Evolutionary conservation across 2,113 vertebrate genomes (phyloP), one percentile per base, ranked within the genome.

Genomic region (Cryptotis parvus): DNA sequence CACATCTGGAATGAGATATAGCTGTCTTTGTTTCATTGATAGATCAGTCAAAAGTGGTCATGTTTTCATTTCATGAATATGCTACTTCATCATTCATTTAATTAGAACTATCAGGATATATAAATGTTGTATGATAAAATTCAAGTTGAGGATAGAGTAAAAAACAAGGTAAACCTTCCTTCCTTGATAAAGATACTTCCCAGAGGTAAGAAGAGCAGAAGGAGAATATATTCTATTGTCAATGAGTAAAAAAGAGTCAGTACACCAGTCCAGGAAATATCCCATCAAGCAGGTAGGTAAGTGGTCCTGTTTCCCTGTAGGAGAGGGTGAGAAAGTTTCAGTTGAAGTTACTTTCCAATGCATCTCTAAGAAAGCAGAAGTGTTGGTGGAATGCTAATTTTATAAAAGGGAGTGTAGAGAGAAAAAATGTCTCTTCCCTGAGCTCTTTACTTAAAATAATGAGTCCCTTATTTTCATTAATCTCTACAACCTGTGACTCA

Each of bases 281-380:
- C 4, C 41, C 27, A 4, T 3, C 49, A 2, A 27, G 4, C 1
- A 18, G 8, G 22, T 1, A 15, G 45, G 9, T 35, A n/a, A 66
- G 11, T 24, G 27, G 41, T 52, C 16, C 41, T 22, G 26, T 14
- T 5, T 74, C 66, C 55, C 29, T 11, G 4, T 43, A 43, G 39
- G 31, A 92, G 35, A 61, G 15, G 37, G 29, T 16, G n/a, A 18
- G 52, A 24, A 39, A 68, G 55, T 58, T 75, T 11, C 66, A 43
- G 31, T 45, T 45, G 52, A 55, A 55, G 65, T 31, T 81, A 26
- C 35, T 68, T 37, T 33, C 33, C 27, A 45, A 4, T n/a, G 27
- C n/a, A 68, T 1, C 33, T 37, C 16, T 45, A 26, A 82, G 76
- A 81, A 63, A 35, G 66, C 43, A 27, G 41, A 41, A 27, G 3